These are phyloP conservation scores for Halocynthia roretzi DNA, from an alignment of 23 tunicate species.

Conservation along the genomic window DNA sequence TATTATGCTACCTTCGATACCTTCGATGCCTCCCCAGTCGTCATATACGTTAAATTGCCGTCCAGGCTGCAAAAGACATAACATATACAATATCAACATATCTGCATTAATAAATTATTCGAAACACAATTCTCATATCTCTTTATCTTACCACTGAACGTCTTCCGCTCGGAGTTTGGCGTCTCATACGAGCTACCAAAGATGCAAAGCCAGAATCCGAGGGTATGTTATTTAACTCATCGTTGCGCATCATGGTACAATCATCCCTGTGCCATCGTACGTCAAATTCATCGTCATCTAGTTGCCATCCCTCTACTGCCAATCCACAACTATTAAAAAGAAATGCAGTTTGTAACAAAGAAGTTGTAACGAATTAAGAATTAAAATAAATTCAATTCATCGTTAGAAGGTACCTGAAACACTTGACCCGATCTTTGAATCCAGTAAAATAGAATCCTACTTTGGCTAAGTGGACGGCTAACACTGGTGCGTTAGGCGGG, in stretches of 20 bases:
- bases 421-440: slow-evolving; percentile 32
- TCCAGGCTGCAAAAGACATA: neutral
- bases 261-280: slow-evolving; percentile 22
- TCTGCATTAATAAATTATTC: too few relatives aligned
- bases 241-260: slow-evolving; percentile 12
- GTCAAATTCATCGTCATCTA: slow-evolving; percentile 21
- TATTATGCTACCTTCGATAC: too few relatives aligned
- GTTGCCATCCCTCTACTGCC: slow-evolving; percentile 33
- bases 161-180: too few relatives aligned
- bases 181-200: neutral
- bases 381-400: neutral
- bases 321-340: slow-evolving; percentile 44
- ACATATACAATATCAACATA: neutral
- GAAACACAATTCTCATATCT: too few relatives aligned
- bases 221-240: neutral
- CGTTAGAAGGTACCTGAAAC: slow-evolving; percentile 13
- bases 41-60: neutral
- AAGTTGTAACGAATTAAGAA: neutral
- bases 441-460: slow-evolving; percentile 40
- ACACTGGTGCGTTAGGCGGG: slow-evolving; percentile 20
- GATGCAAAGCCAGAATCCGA: neutral
- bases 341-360: neutral
- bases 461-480: slow-evolving; percentile 12
- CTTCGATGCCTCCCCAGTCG: too few relatives aligned
- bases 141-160: too few relatives aligned